Conservation (phyloP, 2,888 invertebrate species). For the Elysia crispata region DNA sequence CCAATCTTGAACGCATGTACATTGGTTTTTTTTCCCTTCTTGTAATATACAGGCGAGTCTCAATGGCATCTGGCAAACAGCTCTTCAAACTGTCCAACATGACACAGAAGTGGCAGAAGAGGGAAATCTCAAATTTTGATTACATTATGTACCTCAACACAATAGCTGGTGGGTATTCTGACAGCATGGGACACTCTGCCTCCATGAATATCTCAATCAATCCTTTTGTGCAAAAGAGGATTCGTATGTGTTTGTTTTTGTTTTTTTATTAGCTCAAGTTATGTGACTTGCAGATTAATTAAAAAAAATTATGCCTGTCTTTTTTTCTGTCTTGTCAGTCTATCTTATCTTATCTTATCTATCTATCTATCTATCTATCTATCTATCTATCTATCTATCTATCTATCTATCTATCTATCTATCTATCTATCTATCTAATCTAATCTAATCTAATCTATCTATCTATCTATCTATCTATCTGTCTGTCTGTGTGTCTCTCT, state of each 20-base stretch:
- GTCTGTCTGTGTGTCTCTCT: neutral
- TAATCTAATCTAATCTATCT: neutral
- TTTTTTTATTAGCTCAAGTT: too few relatives aligned
- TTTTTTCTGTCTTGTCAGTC: too few relatives aligned
- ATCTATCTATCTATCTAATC: neutral
- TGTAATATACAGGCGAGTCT: constrained; percentile 86
- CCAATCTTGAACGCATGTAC: neutral
- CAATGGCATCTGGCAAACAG: constrained; percentile 99
- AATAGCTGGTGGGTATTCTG: constrained; percentile 86
- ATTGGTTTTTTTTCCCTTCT: neutral
- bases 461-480: neutral
- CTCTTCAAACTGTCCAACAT: constrained; percentile 99
- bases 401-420: neutral
- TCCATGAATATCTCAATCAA: too few relatives aligned
- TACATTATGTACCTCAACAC: constrained; percentile 99
- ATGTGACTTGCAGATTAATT: too few relatives aligned
- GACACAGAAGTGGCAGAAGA: constrained; percentile 99
- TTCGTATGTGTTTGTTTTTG: too few relatives aligned
- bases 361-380: neutral
- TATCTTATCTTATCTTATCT: too few relatives aligned
- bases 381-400: neutral
- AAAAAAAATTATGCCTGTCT: too few relatives aligned
- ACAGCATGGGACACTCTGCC: too few relatives aligned
- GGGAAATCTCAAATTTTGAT: constrained; percentile 99
- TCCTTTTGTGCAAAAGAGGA: too few relatives aligned